Base-by-base conservation (phyloP, 2,113 vertebrate genomes). In the Phyllopteryx taeniolatus region DNA sequence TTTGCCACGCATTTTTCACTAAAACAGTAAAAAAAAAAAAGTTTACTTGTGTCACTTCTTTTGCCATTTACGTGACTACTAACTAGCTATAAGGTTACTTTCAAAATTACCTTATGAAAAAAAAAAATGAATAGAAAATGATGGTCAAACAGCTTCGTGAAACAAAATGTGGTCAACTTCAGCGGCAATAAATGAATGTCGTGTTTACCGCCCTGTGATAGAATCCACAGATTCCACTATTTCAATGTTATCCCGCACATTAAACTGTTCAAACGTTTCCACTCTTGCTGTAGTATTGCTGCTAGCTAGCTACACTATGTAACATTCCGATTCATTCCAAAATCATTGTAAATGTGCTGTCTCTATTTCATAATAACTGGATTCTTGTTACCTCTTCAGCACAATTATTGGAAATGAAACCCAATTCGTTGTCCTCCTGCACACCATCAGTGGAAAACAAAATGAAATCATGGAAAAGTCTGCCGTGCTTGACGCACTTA, bases 161-260 rank as follows among this genome's bases (percentile, higher is more conserved):
- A 10, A 9, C 19, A 56, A 56, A 22, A 56, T 11, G 6, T 3
- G 20, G 53, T 59, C 56, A 59, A 27, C 22, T 13, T 14, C 56
- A 59, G 73, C 65, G 54, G 71, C 54, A 70, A 63, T 27, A 64
- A 69, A 84, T 66, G 42, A 78, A 81, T 84, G 62, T 27, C 27
- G 27, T 35, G 47, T 72, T 63, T 72, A 47, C 70, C 67, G 54
- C 70, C 66, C 59, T 76, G 51, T 57, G 61, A 68, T 42, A 79
- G 56, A 59, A 77, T 74, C 69, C 74, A 68, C 47, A 73, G 20
- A 73, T 68, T 3, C 0, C 8, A 4, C 22, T 39, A 27, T 27
- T 66, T 47, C 27, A 47, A 66, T 27, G 14, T 22, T 66, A 66
- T 47, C 12, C 43, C 9, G n/a, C 13, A 15, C 13, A 17, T 7